Base-by-base conservation (phyloP, 1,140 invertebrate species). In the Lysiphlebus fabarum region DNA sequence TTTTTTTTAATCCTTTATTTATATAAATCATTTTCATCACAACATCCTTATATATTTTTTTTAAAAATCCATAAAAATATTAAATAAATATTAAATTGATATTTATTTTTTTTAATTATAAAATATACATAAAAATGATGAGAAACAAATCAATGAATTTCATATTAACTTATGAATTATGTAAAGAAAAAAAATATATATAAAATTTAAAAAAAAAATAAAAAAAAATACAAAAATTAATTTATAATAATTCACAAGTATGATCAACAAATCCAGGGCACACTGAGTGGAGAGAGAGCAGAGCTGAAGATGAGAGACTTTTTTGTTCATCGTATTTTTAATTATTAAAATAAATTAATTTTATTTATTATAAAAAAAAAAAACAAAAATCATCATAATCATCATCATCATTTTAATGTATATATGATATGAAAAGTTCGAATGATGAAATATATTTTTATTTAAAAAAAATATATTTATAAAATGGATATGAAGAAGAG, bases 231-330 rank as follows among this genome's bases (percentile, higher is more conserved):
- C 17, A 26, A 26, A 26, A 26, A 45, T 12, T 45, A 9, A 11
- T 45, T 45, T 11, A 7, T 7, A 45, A 38, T 37, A 51, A 34
- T 49, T 5, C 47, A 51, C 37, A 51, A 42, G 9, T 9, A 43
- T 54, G 37, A 43, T 54, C 51, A 56, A 11, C 42, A 34, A 37
- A 33, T 37, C 34, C 43, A 56, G 54, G 17, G 43, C 49, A 37
- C 49, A 51, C 11, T 37, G 49, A 51, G 54, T 47, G 54, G 54
- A 47, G 51, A 47, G 51, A 54, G 41, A 54, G 51, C 51, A 56
- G 54, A 56, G 48, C 56, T 37, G 48, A 43, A 50, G 56, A 58
- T 58, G 56, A 58, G 56, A 58, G 47, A 40, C 26, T 9, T 41
- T 9, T 41, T 54, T 40, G 34, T 36, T 36, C 37, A 36, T 49